These are phyloP conservation scores for Buceros bicornis DNA, from an alignment of 2,797 vertebrate genomes.

Conservation along the genomic window DNA sequence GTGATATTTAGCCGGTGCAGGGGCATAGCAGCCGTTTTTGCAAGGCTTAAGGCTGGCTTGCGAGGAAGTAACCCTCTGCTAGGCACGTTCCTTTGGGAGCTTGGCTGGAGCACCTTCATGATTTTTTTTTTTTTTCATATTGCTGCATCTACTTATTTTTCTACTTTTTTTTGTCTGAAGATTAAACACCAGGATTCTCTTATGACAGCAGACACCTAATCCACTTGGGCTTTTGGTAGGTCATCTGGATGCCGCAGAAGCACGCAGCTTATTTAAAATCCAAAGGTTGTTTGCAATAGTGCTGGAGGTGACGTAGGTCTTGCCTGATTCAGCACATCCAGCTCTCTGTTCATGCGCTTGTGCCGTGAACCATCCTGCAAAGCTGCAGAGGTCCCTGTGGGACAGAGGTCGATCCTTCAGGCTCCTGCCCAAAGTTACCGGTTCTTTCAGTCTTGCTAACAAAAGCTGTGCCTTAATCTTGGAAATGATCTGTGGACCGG, in stretches of 20 bases:
- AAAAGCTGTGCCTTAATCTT: background rate
- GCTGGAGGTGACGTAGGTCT: background rate
- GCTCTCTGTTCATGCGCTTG: background rate
- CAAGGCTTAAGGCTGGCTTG: background rate
- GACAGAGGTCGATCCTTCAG: background rate
- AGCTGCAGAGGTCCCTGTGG: background rate
- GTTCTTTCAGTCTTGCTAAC: background rate
- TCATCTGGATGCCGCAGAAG: background rate
- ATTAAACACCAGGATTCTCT: background rate
- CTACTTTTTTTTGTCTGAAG: background rate
- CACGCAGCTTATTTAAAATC: background rate
- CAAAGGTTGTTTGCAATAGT: background rate
- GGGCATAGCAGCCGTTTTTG: background rate
- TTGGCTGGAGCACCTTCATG: accelerated
- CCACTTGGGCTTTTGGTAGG: background rate
- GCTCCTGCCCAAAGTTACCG: background rate
- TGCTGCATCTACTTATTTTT: background rate
- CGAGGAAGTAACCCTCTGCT: background rate
- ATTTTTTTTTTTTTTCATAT: background rate
- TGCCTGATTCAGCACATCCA: background rate
- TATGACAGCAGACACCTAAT: background rate
- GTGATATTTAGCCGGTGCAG: background rate
- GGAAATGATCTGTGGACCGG: background rate
- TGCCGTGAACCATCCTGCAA: accelerated
- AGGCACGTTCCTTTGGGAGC: background rate